Conservation (phyloP, 1,140 invertebrate species). For the Saccostrea glomerata region DNA sequence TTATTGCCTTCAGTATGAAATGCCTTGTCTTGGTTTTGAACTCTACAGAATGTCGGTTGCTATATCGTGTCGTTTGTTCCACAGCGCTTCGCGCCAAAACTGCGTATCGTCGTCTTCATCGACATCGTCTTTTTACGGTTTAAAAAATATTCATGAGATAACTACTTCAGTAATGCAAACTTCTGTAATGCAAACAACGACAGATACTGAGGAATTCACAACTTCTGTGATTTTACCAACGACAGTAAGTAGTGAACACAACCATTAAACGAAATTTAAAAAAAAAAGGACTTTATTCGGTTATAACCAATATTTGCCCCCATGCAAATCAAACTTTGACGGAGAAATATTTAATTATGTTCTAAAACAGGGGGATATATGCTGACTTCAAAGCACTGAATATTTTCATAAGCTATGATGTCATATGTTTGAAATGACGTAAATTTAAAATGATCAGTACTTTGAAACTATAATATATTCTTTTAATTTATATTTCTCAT, state of each 20-base stretch:
- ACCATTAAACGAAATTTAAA: too few relatives aligned
- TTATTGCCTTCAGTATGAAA: not conserved
- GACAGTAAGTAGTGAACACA: not conserved
- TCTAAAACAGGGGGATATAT: too few relatives aligned
- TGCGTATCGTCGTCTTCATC: not conserved
- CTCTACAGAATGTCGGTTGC: not conserved
- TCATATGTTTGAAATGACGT: too few relatives aligned
- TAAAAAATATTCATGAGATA: not conserved
- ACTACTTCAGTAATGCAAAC: not conserved
- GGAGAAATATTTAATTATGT: too few relatives aligned
- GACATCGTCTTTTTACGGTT: not conserved
- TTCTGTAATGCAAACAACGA: not conserved
- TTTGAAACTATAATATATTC: too few relatives aligned
- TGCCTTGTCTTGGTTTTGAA: not conserved
- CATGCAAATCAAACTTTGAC: too few relatives aligned
- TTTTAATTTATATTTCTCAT: too few relatives aligned
- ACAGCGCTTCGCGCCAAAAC: not conserved
- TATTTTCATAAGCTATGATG: too few relatives aligned
- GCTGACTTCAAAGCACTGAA: too few relatives aligned
- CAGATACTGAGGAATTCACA: not conserved
- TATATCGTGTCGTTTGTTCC: not conserved
- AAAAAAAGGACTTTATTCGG: too few relatives aligned
- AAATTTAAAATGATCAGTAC: too few relatives aligned
- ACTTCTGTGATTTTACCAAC: not conserved
- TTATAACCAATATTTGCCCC: too few relatives aligned